Evolutionary conservation across 2,888 invertebrate species (phyloP).

Genomic region (Physocephala rufipes): DNA sequence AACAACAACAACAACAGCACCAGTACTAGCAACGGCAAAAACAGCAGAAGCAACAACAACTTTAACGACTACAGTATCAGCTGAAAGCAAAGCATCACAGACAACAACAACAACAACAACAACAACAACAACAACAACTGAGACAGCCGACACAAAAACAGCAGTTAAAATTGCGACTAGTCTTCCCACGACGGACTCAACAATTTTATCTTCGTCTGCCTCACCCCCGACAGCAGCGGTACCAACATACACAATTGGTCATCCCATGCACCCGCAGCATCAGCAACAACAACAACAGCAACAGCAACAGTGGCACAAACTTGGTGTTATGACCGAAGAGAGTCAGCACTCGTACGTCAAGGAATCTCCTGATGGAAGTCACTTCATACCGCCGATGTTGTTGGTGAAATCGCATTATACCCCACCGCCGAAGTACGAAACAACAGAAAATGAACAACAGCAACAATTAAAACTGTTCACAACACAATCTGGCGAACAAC

Average conservation of each 20-base stretch:
- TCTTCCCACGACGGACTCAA: background rate
- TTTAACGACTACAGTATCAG: constrained; percentile 38
- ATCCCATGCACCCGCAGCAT: constrained; percentile 17
- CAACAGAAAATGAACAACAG: constrained; percentile 21
- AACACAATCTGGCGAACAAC: constrained; percentile 7
- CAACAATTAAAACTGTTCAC: constrained; percentile 19
- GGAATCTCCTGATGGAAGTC: constrained; percentile 61
- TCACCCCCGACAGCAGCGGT: constrained; percentile 47
- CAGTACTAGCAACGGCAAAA: constrained; percentile 40
- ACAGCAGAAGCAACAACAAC: constrained; percentile 27
- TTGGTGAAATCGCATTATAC: constrained; percentile 65
- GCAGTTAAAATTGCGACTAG: background rate
- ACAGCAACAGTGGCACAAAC: constrained; percentile 55
- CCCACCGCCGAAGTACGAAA: constrained; percentile 56
- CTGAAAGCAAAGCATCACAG: constrained; percentile 10
- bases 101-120: constrained; percentile 15
- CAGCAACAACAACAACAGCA: constrained; percentile 46
- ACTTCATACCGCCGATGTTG: constrained; percentile 66
- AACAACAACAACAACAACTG: constrained; percentile 6
- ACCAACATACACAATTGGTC: constrained; percentile 50
- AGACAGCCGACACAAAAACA: background rate
- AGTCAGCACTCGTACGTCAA: constrained; percentile 56
- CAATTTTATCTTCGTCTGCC: constrained; percentile 10
- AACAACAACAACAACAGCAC: constrained; percentile 39
- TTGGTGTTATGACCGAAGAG: constrained; percentile 48